Percentiles rank a stretch among this genome's conserved stretches.
Conservation (phyloP, 1,140 invertebrate genomes). For the Rhopalosiphum maidis region DNA sequence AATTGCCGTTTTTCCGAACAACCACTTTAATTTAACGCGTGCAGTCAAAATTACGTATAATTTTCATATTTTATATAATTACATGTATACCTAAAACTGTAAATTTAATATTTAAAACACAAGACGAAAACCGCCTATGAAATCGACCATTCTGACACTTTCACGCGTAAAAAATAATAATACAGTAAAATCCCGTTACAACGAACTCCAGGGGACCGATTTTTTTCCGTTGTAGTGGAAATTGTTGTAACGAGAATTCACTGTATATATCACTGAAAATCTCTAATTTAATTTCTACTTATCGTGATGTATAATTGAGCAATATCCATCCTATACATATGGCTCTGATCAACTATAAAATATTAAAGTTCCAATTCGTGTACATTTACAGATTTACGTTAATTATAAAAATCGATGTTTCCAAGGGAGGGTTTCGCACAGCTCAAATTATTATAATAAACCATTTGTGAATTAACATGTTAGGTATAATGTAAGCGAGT, state of each 20-base stretch:
- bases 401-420: too few relatives aligned
- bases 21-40: too few relatives aligned
- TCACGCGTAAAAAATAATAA: not conserved
- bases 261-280: not conserved
- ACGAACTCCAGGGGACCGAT: too few relatives aligned
- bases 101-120: not conserved
- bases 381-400: not conserved
- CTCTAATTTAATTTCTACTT: not conserved
- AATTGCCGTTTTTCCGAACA: too few relatives aligned
- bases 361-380: not conserved
- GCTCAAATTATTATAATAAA: too few relatives aligned
- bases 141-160: not conserved
- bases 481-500: too few relatives aligned
- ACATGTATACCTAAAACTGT: not conserved
- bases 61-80: not conserved
- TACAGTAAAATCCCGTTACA: too few relatives aligned
- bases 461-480: too few relatives aligned
- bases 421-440: too few relatives aligned
- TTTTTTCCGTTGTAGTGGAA: too few relatives aligned
- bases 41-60: too few relatives aligned
- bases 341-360: not conserved
- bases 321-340: not conserved
- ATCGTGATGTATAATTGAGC: not conserved
- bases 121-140: not conserved
- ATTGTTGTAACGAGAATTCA: too few relatives aligned